A percentile compares a stretch with the other conserved stretches of the same genome.
Conservation (phyloP, 2,797 vertebrate genomes). For the Myioborus melanocephalus region DNA sequence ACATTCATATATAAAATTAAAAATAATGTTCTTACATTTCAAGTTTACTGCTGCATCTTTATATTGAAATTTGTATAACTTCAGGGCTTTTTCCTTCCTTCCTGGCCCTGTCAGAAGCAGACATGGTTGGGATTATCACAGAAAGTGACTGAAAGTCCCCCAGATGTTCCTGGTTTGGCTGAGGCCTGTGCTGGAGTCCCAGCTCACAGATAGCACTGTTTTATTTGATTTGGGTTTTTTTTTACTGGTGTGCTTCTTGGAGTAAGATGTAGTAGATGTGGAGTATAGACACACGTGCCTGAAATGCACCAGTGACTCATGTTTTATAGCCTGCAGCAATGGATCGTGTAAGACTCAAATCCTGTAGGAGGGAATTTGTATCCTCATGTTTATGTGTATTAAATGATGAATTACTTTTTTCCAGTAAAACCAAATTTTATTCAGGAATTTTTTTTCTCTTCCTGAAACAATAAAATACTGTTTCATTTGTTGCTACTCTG, state of each 20-base stretch:
- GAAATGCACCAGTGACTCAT: not conserved
- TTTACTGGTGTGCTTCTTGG: not conserved
- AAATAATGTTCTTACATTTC: not conserved
- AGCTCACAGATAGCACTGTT: not conserved
- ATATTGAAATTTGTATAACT: not conserved
- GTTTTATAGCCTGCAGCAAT: not conserved
- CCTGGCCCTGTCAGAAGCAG: not conserved
- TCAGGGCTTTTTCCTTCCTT: not conserved
- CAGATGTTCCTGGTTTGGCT: not conserved
- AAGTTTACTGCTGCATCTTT: not conserved
- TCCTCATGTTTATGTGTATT: not conserved
- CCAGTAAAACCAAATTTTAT: not conserved
- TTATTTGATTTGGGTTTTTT: not conserved
- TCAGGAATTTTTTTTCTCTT: not conserved
- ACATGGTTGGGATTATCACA: fast-evolving
- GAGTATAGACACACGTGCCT: not conserved
- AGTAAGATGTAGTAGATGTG: not conserved
- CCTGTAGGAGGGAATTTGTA: not conserved
- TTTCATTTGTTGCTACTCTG: not conserved
- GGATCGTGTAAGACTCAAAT: not conserved
- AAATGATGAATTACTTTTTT: not conserved
- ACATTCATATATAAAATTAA: not conserved
- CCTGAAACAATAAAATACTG: not conserved
- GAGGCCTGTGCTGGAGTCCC: not conserved
- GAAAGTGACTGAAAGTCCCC: not conserved